These are phyloP conservation scores for Scelioninae gen. 2 DNA, from an alignment of 2,888 invertebrate species.

Conservation along the genomic window DNA sequence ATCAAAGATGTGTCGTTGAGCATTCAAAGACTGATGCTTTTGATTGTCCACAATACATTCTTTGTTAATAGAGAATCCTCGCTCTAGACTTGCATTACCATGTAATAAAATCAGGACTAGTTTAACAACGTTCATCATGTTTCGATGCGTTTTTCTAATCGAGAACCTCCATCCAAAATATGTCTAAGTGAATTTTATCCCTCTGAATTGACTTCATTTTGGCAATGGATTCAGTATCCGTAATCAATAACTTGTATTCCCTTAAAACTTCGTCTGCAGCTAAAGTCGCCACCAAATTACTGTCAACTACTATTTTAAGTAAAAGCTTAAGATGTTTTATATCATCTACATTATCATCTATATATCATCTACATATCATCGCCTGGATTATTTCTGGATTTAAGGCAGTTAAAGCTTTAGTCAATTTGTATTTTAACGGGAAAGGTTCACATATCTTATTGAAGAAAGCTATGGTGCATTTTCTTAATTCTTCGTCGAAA, in stretches of 20 bases:
- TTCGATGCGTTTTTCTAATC: neutral
- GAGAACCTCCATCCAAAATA: slow-evolving; percentile 4
- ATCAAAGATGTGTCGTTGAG: slow-evolving; percentile 19
- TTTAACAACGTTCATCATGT: slow-evolving; percentile 14
- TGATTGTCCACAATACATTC: too few species aligned
- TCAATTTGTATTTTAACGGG: slow-evolving; percentile 26
- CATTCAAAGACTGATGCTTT: slow-evolving; percentile 15
- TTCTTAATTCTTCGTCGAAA: slow-evolving; percentile 11
- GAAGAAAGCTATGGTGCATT: slow-evolving; percentile 9
- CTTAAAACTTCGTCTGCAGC: slow-evolving; percentile 12
- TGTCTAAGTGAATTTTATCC: slow-evolving; percentile 15
- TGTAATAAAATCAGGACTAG: slow-evolving; percentile 22
- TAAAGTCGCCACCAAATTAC: slow-evolving; percentile 13
- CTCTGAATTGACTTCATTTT: slow-evolving; percentile 9
- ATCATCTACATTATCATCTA: slow-evolving; percentile 4
- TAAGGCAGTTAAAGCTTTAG: slow-evolving; percentile 24
- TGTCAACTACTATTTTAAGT: slow-evolving; percentile 16
- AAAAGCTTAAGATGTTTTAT: slow-evolving; percentile 12
- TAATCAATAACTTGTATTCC: slow-evolving; percentile 5
- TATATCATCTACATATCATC: too few species aligned
- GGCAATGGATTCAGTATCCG: neutral
- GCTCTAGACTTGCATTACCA: slow-evolving; percentile 16
- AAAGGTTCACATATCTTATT: slow-evolving; percentile 28
- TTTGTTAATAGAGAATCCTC: slow-evolving; percentile 19
- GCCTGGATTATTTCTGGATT: slow-evolving; percentile 25